A percentile compares a stretch with the other conserved stretches of the same genome.
phyloP scores from a whole-genome alignment of 2,113 vertebrate species.

The Pluvialis apricaria region DNA sequence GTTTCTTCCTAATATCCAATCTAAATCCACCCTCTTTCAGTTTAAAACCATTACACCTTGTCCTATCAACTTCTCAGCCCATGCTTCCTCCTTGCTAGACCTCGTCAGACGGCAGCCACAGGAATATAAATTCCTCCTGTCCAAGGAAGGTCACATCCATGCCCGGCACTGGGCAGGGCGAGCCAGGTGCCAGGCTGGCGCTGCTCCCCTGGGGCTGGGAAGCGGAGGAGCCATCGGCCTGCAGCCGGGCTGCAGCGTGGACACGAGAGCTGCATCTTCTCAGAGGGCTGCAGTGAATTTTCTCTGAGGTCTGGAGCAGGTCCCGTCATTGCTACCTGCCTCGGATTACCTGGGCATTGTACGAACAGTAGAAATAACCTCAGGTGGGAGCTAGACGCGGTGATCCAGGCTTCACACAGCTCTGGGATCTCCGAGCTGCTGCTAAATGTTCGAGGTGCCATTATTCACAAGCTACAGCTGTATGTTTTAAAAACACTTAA shows the following conservation, averaged over 20 bases:
- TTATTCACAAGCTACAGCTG: background rate
- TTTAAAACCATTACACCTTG: background rate
- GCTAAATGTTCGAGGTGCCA: background rate
- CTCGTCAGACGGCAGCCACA: background rate
- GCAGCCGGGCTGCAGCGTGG: background rate
- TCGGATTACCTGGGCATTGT: background rate
- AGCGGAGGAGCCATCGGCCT: background rate
- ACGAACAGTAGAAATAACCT: background rate
- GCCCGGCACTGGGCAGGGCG: background rate
- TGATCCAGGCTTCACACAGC: background rate
- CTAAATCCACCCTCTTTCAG: too few relatives aligned
- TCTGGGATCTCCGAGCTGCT: background rate
- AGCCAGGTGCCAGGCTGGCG: background rate
- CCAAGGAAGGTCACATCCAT: fast-evolving
- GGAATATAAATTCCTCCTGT: background rate
- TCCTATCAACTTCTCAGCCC: background rate
- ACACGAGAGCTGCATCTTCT: background rate
- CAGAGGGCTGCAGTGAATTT: background rate
- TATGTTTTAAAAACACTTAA: slow-evolving; percentile 16
- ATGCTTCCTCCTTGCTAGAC: background rate
- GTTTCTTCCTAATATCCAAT: background rate
- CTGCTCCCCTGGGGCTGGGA: fast-evolving
- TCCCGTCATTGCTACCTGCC: background rate
- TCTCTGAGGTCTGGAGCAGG: background rate
- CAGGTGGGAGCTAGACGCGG: background rate